Base-by-base conservation (phyloP, 2,888 invertebrate genomes). In the Schrankia costaestrigalis region DNA sequence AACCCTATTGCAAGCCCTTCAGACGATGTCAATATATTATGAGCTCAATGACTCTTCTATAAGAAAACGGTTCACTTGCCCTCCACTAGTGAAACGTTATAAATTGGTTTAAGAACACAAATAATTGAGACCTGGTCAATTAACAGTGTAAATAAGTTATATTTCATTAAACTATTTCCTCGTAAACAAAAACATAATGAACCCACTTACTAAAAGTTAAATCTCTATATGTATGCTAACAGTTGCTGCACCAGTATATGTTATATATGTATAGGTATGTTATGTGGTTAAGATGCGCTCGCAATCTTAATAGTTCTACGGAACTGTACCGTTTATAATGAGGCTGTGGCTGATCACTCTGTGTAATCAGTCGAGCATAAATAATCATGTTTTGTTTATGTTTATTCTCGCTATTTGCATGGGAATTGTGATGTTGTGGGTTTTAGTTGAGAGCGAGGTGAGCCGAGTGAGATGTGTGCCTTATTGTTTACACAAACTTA, bases 281-380 rank as follows among this genome's bases (percentile, higher is more conserved):
- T n/a, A n/a, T n/a, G n/a, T 11, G 29, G 14, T 7, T 11, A 23
- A 7, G 18, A 11, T 31, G 41, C 52, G 19, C 33, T 34, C 52
- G 28, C 43, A 41, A 52, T 53, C 57, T 56, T 53, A 56, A 53
- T 56, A 35, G 29, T 19, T 19, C 5, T 11, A 30, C 14, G 4
- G 25, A 29, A 30, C 19, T 25, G 2, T 35, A 29, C 35, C 25
- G 29, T 24, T 21, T 21, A 9, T 35, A 35, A 35, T 30, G 35
- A 30, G 30, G 11, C 21, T 26, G 9, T 10, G 21, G 15, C 25
- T 35, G 29, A 35, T 30, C 35, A 35, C 35, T 35, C 15, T 35
- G 35, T 35, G 24, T 35, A 35, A 35, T 35, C 29, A 25, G 19
- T 11, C 11, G 14, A 7, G 28, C 35, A 30, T 29, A 35, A 21